These are phyloP conservation scores for Schizopygopsis pylzovi DNA, from an alignment of 2,797 vertebrate species.

Conservation along the genomic window DNA sequence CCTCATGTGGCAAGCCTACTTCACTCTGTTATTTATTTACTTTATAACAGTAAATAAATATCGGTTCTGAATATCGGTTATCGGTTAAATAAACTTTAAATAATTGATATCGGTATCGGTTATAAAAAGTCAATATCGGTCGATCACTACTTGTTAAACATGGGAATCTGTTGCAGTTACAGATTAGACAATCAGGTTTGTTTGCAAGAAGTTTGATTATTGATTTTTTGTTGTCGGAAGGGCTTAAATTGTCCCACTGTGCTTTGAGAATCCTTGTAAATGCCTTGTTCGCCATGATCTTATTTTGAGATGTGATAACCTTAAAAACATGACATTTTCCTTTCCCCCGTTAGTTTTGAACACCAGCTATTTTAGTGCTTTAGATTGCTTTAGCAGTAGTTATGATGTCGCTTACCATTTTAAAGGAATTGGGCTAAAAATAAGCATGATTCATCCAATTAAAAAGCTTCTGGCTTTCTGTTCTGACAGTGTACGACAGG, in stretches of 20 bases:
- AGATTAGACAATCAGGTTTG: background rate
- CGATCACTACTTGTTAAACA: too few relatives aligned
- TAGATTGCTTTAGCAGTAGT: background rate
- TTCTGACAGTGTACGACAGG: constrained; percentile 67
- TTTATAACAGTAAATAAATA: too few relatives aligned
- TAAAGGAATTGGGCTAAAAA: constrained; percentile 57
- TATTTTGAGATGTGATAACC: background rate
- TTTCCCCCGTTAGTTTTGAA: background rate
- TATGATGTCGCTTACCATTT: constrained; percentile 16
- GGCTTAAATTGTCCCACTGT: background rate
- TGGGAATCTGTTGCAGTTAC: background rate
- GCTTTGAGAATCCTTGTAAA: background rate
- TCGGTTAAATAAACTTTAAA: too few relatives aligned
- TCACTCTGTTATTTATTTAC: too few relatives aligned
- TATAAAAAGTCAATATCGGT: too few relatives aligned
- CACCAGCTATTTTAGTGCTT: background rate
- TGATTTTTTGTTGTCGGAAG: background rate
- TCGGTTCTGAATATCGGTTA: too few relatives aligned
- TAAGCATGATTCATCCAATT: constrained; percentile 65
- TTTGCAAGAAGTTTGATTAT: background rate
- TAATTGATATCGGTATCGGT: too few relatives aligned
- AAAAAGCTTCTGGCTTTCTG: constrained; percentile 68
- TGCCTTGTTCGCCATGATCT: background rate
- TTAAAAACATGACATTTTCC: background rate
- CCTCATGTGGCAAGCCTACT: too few relatives aligned